Percentiles rank a stretch among this genome's conserved stretches.
Conservation (phyloP, 2,797 vertebrate species). For the Melanotaenia parkinsoni region DNA sequence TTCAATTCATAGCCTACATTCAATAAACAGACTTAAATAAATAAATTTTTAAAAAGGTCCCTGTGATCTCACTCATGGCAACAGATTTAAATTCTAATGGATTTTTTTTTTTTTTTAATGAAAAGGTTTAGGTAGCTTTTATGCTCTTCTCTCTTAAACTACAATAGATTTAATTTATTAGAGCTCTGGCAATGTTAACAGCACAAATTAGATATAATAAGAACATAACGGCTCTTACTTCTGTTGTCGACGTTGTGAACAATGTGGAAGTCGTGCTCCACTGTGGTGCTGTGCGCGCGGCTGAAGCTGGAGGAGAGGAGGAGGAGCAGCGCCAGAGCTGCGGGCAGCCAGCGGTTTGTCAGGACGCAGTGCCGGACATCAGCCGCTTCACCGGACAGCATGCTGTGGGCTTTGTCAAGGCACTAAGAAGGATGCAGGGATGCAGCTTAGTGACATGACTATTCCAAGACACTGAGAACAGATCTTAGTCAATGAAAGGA, state of each 20-base stretch:
- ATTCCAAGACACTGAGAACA: constrained; percentile 1
- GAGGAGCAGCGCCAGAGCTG: constrained; percentile 81
- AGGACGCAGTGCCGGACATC: constrained; percentile 66
- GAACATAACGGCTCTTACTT: constrained; percentile 80
- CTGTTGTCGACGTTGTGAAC: constrained; percentile 91
- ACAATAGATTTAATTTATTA: neutral
- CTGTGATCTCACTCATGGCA: neutral
- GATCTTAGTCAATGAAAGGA: neutral
- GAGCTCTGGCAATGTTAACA: neutral
- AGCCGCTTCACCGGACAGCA: constrained; percentile 72
- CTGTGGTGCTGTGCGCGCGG: constrained; percentile 83
- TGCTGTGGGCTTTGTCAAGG: constrained; percentile 68
- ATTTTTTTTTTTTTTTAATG: no score
- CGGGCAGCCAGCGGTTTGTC: constrained; percentile 76
- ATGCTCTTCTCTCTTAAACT: neutral
- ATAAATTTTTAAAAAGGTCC: neutral
- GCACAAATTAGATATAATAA: neutral
- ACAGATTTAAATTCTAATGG: neutral
- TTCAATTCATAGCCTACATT: neutral
- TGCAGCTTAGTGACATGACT: neutral
- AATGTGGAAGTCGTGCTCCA: constrained; percentile 87
- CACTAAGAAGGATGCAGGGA: constrained; percentile 45
- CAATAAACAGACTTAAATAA: neutral
- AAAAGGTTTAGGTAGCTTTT: neutral
- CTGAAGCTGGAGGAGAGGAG: constrained; percentile 81